Conservation (phyloP, 35 echinoderm and acorn worm genomes). For the Diadema setosum region DNA sequence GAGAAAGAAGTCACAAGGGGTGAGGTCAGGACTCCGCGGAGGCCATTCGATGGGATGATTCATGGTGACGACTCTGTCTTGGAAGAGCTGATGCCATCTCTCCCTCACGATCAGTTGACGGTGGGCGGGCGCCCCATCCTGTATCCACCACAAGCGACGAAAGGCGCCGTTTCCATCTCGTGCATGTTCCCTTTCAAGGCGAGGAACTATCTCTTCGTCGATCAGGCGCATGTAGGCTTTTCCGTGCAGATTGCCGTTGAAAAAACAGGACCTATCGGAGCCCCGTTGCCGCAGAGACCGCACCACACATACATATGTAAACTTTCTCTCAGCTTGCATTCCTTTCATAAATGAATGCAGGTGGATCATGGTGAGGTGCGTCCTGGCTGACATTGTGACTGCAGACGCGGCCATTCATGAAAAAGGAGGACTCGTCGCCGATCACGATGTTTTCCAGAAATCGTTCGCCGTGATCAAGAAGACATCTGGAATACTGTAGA, state of each 20-base stretch:
- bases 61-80: not conserved
- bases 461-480: not conserved
- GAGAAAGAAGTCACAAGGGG: not conserved
- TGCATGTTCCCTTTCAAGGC: not conserved
- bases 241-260: not conserved
- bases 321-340: not conserved
- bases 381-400: not conserved
- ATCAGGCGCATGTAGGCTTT: not conserved
- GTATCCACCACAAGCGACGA: not conserved
- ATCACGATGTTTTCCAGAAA: not conserved
- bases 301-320: not conserved
- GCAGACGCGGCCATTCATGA: not conserved
- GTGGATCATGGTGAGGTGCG: not conserved
- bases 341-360: too few relatives aligned
- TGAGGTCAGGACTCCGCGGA: not conserved
- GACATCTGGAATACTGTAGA: not conserved
- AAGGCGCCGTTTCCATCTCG: not conserved
- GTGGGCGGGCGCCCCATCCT: slow-evolving; percentile 21
- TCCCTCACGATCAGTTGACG: too few relatives aligned
- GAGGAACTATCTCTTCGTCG: too few relatives aligned
- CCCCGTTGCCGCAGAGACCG: not conserved
- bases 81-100: too few relatives aligned
- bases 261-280: slow-evolving; percentile 3
- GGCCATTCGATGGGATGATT: slow-evolving; percentile 8
- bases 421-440: not conserved